phyloP scores from a whole-genome alignment of 2,888 invertebrate species.

The Volucella inanis region DNA sequence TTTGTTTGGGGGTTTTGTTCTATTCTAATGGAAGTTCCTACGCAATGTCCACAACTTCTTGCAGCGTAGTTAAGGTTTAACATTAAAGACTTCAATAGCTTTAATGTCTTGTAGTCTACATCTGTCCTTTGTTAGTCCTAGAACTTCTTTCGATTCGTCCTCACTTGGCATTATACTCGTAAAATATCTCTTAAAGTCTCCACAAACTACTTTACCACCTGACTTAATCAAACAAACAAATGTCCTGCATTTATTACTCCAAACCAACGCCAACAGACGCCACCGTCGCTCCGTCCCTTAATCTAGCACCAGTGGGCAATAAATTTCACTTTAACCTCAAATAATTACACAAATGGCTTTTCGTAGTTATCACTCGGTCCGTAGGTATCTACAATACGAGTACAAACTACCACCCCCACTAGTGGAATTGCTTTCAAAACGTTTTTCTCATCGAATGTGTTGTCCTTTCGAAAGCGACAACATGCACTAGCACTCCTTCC shows the following conservation, averaged over 20 bases:
- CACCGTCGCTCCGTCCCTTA: constrained; percentile 16
- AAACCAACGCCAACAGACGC: constrained; percentile 6
- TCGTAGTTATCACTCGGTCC: constrained; percentile 71
- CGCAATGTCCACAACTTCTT: too few species aligned
- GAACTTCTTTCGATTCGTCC: too few species aligned
- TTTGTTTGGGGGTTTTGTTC: too few species aligned
- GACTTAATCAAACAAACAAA: constrained; percentile 35
- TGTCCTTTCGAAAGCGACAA: constrained; percentile 46
- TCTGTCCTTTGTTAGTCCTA: too few species aligned
- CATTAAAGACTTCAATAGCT: too few species aligned
- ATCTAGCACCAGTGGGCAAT: constrained; percentile 58
- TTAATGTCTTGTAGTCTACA: too few species aligned
- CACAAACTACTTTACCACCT: too few species aligned
- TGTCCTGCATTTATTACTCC: constrained; percentile 58
- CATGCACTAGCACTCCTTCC: constrained; percentile 11
- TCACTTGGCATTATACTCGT: too few species aligned
- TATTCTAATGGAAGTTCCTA: too few species aligned
- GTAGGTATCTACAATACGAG: constrained; percentile 31
- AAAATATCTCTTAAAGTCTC: background rate
- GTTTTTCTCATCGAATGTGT: constrained; percentile 37
- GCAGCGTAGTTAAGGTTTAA: too few species aligned
- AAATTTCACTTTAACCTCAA: constrained; percentile 73
- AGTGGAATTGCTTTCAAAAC: constrained; percentile 45
- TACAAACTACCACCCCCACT: constrained; percentile 37
- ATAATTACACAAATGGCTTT: constrained; percentile 74